Conservation (phyloP, 2,113 vertebrate genomes). For the Boulengeromyrus knoepffleri region DNA sequence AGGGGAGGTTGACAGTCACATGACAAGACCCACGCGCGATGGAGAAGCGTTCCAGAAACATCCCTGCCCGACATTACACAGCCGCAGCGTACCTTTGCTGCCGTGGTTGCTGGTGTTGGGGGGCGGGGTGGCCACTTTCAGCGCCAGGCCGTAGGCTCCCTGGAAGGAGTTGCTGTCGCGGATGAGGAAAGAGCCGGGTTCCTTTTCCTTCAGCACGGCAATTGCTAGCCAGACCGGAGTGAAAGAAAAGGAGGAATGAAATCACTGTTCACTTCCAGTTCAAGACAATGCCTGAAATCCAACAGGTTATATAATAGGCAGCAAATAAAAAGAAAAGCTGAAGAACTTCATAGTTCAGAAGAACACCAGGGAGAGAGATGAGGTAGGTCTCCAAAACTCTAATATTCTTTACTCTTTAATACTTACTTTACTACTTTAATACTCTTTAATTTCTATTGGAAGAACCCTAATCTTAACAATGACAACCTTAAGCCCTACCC, state of each 20-base stretch:
- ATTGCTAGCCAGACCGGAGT: conserved; percentile 59
- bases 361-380: neutral
- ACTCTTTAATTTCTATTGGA: too few species aligned
- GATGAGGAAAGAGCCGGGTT: conserved; percentile 80
- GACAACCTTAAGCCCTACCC: neutral
- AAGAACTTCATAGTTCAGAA: neutral
- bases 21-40: neutral
- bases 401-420: too few species aligned
- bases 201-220: conserved; percentile 72
- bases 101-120: conserved; percentile 64
- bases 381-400: too few species aligned
- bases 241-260: neutral
- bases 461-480: too few species aligned
- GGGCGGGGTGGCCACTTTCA: conserved; percentile 82
- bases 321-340: neutral
- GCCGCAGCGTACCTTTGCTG: conserved; percentile 63
- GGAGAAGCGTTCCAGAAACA: neutral
- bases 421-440: too few species aligned
- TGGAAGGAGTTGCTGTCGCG: conserved; percentile 89
- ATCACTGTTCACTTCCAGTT: neutral
- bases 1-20: neutral
- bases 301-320: neutral
- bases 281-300: neutral
- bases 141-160: conserved; percentile 82
- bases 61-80: neutral